Percentiles rank a stretch among this genome's conserved stretches.
phyloP scores from a whole-genome alignment of 92 coral and sea anemone genomes.

The Epizoanthus ramosus region DNA sequence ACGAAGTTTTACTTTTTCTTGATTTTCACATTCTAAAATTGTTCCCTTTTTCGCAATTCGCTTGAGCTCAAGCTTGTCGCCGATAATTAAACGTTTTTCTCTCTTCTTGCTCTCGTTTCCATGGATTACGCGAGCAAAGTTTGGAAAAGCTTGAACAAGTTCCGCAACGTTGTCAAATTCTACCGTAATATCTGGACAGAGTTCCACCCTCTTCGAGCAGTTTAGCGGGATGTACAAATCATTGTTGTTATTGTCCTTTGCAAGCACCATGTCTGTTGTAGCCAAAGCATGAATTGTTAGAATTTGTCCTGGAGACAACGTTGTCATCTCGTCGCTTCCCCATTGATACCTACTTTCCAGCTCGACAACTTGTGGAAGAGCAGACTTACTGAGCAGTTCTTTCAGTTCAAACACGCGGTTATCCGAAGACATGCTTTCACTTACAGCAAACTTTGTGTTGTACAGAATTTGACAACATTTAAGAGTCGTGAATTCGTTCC shows the following conservation, averaged over 20 bases:
- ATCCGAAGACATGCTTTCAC: not conserved
- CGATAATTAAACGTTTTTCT: constrained; percentile 11
- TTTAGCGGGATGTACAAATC: constrained; percentile 14
- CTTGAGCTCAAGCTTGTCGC: constrained; percentile 18
- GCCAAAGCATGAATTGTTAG: not conserved
- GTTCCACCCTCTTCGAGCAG: constrained; percentile 3
- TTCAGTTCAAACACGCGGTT: constrained; percentile 6
- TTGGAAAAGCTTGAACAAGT: constrained; percentile 19
- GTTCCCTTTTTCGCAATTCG: constrained; percentile 15
- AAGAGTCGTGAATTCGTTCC: not conserved
- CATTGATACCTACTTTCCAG: constrained; percentile 1
- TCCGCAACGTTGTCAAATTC: constrained; percentile 6
- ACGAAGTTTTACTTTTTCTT: not conserved
- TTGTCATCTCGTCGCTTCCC: not conserved
- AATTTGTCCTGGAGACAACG: not conserved
- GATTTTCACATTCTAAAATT: constrained; percentile 15
- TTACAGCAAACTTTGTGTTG: not conserved
- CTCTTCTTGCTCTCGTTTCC: constrained; percentile 20
- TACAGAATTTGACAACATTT: not conserved
- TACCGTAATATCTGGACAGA: not conserved
- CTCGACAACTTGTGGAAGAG: constrained; percentile 20
- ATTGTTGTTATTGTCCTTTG: not conserved
- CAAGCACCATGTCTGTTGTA: not conserved
- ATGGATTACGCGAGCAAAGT: constrained; percentile 6
- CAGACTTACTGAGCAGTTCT: not conserved